These are phyloP conservation scores for Heptranchias perlo DNA, from an alignment of 2,113 vertebrate genomes.

Conservation along the genomic window DNA sequence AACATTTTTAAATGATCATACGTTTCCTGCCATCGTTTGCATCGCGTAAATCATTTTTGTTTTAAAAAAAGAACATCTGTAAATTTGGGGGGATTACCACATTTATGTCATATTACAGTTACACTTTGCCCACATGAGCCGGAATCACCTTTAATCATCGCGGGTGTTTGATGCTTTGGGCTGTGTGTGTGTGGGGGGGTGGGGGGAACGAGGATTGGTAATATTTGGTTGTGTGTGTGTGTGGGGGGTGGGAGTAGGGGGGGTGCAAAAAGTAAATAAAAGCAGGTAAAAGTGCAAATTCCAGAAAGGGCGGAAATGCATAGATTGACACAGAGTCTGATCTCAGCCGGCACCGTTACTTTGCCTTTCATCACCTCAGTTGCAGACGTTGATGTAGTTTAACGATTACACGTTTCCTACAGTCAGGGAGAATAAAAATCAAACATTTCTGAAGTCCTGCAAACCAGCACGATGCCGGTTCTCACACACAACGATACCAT, in stretches of 20 bases:
- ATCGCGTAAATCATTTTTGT: background rate
- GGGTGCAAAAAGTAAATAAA: constrained; percentile 21
- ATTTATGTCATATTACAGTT: constrained; percentile 18
- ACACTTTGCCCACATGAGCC: constrained; percentile 8
- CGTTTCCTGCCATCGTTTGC: constrained; percentile 1
- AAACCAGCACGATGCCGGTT: background rate
- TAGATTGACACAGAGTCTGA: constrained; percentile 8
- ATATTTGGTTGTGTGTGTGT: background rate
- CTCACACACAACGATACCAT: background rate
- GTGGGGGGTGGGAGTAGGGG: background rate
- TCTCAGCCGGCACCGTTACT: constrained; percentile 31
- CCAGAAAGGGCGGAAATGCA: constrained; percentile 15
- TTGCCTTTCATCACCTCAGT: constrained; percentile 17
- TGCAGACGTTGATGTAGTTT: background rate
- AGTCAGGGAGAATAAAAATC: constrained; percentile 8
- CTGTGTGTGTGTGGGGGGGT: background rate
- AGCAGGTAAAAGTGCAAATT: background rate
- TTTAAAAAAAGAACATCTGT: constrained; percentile 12
- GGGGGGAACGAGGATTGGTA: background rate
- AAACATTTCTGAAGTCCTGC: constrained; percentile 20
- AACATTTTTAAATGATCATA: constrained; percentile 20
- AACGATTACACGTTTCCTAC: constrained; percentile 22
- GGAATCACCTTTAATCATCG: constrained; percentile 29
- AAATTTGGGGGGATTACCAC: constrained; percentile 25
- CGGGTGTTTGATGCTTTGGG: constrained; percentile 8